These are phyloP conservation scores for Limnephilus marmoratus DNA, from an alignment of 2,888 invertebrate species.

Conservation along the genomic window DNA sequence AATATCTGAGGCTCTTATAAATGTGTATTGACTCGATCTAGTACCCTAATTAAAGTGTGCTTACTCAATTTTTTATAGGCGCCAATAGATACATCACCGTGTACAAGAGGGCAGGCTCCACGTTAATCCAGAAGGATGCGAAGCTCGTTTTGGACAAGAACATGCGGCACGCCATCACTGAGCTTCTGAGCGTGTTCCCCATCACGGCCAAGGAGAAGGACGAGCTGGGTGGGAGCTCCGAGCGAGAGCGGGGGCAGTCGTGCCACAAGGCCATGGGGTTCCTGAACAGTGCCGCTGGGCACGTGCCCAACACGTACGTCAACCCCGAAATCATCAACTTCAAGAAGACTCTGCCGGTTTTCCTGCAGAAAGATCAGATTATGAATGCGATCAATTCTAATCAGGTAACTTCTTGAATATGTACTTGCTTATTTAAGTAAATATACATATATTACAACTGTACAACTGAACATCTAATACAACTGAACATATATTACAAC, in stretches of 20 bases:
- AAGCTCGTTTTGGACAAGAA: conserved; percentile 80
- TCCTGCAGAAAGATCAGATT: conserved; percentile 81
- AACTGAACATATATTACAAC: too few species aligned
- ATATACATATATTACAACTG: too few species aligned
- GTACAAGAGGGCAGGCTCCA: conserved; percentile 82
- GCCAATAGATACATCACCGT: conserved; percentile 83
- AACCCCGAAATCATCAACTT: conserved; percentile 78
- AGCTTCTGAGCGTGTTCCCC: conserved; percentile 81
- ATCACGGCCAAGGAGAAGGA: conserved; percentile 84
- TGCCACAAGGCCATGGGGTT: conserved; percentile 81
- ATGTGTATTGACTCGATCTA: neutral
- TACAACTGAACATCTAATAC: too few species aligned
- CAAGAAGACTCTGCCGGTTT: conserved; percentile 84
- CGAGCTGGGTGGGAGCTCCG: conserved; percentile 82
- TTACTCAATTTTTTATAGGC: conserved; percentile 72
- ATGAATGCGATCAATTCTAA: conserved; percentile 81
- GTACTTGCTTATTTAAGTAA: neutral
- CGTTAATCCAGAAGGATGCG: conserved; percentile 82
- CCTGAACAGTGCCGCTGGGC: conserved; percentile 82
- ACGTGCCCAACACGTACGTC: conserved; percentile 74
- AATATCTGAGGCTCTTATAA: too few species aligned
- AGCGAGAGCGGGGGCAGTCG: conserved; percentile 79
- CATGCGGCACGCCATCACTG: conserved; percentile 80
- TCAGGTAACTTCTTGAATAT: conserved; percentile 76
- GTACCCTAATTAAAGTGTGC: neutral